These are phyloP conservation scores for Pycnonotus jocosus DNA, from an alignment of 2,113 vertebrate species.

Conservation along the genomic window DNA sequence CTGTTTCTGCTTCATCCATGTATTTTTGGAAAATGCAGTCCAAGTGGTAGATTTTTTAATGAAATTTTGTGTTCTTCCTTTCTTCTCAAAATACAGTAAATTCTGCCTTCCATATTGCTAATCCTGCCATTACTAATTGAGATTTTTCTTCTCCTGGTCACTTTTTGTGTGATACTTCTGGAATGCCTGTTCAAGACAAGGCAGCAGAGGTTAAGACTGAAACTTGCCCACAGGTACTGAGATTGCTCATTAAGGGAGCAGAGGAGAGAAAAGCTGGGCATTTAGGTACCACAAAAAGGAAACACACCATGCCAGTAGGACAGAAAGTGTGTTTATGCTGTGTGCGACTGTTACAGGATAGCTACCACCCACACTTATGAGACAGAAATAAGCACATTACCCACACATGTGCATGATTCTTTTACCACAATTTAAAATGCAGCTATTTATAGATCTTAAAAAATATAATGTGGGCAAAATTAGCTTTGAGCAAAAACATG, in stretches of 20 bases:
- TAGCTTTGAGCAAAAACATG: not conserved
- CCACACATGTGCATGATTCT: not conserved
- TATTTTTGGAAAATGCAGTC: not conserved
- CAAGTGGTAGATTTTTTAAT: not conserved
- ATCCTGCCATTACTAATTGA: not conserved
- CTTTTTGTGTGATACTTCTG: not conserved
- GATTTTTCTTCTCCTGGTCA: not conserved
- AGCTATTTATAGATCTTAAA: not conserved
- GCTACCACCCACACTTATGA: not conserved
- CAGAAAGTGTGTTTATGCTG: not conserved
- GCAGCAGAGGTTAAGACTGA: not conserved
- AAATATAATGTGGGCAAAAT: not conserved
- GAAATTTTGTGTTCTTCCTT: not conserved
- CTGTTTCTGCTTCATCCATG: not conserved
- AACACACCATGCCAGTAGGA: not conserved
- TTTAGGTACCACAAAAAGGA: not conserved
- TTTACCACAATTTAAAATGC: not conserved
- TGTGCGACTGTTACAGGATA: not conserved
- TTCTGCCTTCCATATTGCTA: not conserved
- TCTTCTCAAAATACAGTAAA: not conserved
- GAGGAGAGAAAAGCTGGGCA: not conserved
- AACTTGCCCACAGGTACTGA: not conserved
- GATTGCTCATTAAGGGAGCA: not conserved
- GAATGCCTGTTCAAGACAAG: not conserved
- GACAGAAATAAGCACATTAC: not conserved